These are phyloP conservation scores for Monomorium pharaonis DNA, from an alignment of 1,140 invertebrate genomes.

Conservation along the genomic window DNA sequence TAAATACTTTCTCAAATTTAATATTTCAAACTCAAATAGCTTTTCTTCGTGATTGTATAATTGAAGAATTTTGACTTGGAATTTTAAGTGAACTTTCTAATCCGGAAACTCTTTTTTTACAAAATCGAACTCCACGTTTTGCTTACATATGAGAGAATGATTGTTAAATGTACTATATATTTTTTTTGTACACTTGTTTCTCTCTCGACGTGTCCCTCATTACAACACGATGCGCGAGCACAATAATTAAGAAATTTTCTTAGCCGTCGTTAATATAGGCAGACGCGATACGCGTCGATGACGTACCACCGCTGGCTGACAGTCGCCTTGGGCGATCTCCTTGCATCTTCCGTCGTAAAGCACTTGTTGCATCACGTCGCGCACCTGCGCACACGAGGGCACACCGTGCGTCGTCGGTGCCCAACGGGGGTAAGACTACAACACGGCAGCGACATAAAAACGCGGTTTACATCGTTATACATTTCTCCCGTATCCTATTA, in stretches of 20 bases:
- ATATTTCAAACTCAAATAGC: too few species aligned
- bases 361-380: background rate
- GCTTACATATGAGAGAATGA: too few species aligned
- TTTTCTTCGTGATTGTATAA: too few species aligned
- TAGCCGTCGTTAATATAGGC: background rate
- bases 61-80: too few species aligned
- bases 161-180: too few species aligned
- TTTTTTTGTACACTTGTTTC: background rate
- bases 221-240: background rate
- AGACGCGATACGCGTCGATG: slow-evolving; percentile 12
- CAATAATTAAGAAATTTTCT: slow-evolving; percentile 52
- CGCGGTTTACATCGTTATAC: slow-evolving; percentile 62
- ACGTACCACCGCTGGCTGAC: background rate
- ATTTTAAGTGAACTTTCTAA: too few species aligned
- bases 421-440: slow-evolving; percentile 47
- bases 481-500: slow-evolving; percentile 72
- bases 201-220: background rate
- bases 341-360: background rate
- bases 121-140: too few species aligned
- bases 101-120: too few species aligned
- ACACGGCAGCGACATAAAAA: slow-evolving; percentile 60
- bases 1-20: too few species aligned
- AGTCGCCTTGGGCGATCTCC: background rate
- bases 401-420: background rate
- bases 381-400: slow-evolving; percentile 43